These are phyloP conservation scores for Ischnus inquisitorius DNA, from an alignment of 2,888 invertebrate species.

Conservation along the genomic window DNA sequence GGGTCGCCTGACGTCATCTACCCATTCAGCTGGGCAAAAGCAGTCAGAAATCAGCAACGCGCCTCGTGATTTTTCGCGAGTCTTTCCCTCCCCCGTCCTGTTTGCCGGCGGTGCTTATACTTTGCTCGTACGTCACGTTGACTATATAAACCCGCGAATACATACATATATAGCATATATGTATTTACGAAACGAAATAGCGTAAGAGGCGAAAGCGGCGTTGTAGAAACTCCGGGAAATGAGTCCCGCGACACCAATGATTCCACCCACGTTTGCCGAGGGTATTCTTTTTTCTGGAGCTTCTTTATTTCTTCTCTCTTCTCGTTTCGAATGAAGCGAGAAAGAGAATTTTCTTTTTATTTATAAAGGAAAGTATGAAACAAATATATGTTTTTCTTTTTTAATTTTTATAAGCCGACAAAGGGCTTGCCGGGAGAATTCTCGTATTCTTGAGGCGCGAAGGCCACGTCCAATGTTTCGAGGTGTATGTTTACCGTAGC, in stretches of 20 bases:
- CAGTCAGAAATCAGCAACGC: conserved; percentile 32
- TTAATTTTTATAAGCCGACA: too few species aligned
- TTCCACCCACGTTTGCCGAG: conserved; percentile 13
- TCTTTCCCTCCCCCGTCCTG: not conserved
- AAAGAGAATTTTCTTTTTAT: too few species aligned
- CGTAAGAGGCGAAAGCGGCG: not conserved
- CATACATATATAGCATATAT: not conserved
- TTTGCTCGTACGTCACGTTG: not conserved
- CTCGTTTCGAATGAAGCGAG: not conserved
- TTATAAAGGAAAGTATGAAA: too few species aligned
- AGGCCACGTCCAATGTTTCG: not conserved
- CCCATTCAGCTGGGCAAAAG: conserved; percentile 32
- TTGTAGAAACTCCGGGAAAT: conserved; percentile 6
- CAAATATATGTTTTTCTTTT: too few species aligned
- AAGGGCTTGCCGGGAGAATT: not conserved
- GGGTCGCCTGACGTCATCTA: conserved; percentile 74
- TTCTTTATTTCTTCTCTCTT: not conserved
- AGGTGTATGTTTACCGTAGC: not conserved
- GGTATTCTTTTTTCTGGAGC: not conserved
- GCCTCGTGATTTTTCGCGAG: conserved; percentile 52
- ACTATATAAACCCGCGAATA: not conserved
- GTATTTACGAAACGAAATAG: not conserved
- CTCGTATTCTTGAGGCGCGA: not conserved
- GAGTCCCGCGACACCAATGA: conserved; percentile 9
- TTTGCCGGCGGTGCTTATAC: not conserved